These are phyloP conservation scores for Adineta ricciae DNA, from an alignment of 2,888 invertebrate genomes.

Conservation along the genomic window DNA sequence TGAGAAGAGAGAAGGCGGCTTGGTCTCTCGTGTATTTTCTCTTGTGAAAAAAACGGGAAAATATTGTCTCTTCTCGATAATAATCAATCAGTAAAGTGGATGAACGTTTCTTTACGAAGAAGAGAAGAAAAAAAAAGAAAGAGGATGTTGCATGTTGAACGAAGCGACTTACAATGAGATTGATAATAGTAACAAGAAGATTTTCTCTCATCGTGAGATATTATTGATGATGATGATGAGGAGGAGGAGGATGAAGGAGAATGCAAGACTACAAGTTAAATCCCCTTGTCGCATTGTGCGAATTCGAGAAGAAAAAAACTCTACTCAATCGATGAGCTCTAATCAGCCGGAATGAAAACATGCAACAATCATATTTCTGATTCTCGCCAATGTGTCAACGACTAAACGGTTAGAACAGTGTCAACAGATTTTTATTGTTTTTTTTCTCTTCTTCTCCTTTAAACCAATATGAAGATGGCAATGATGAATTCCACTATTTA, in stretches of 20 bases:
- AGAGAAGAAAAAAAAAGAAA: neutral
- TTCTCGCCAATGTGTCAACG: neutral
- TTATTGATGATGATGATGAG: neutral
- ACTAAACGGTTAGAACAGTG: neutral
- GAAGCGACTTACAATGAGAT: neutral
- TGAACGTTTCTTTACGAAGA: neutral
- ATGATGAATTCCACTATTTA: neutral
- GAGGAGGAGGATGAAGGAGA: neutral
- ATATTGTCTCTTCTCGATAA: neutral
- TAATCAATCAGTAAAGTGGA: slow-evolving; percentile 3
- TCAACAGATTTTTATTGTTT: neutral
- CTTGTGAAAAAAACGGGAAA: neutral
- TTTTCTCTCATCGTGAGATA: neutral
- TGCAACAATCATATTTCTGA: neutral
- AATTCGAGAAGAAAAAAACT: neutral
- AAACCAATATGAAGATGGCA: neutral
- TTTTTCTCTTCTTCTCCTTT: neutral
- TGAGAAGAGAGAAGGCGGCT: neutral
- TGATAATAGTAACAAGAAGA: neutral
- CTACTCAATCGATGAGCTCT: neutral
- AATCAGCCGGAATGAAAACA: neutral
- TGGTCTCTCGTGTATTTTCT: neutral
- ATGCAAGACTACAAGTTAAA: neutral
- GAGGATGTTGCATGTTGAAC: neutral
- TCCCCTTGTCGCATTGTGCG: neutral